Conservation (phyloP, 1,140 invertebrate species). For the Orius laevigatus region DNA sequence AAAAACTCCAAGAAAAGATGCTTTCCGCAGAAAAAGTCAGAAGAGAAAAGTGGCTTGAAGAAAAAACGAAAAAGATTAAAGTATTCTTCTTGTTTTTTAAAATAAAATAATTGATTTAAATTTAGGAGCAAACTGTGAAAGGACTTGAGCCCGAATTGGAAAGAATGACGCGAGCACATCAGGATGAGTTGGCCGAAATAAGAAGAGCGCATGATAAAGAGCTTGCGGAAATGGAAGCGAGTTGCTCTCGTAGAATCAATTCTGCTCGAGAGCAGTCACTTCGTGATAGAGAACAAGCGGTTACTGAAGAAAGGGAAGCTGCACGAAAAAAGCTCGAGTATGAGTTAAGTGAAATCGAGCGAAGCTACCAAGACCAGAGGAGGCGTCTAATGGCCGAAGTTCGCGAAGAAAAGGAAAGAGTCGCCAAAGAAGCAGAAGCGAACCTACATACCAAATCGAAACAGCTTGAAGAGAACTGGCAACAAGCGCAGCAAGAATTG, state of each 20-base stretch:
- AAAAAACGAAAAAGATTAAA: constrained; percentile 54
- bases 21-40: constrained; percentile 46
- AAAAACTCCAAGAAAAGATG: constrained; percentile 42
- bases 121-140: constrained; percentile 49
- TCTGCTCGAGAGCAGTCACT: constrained; percentile 31
- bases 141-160: constrained; percentile 53
- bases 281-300: constrained; percentile 31
- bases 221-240: constrained; percentile 37
- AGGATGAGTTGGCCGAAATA: constrained; percentile 40
- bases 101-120: neutral
- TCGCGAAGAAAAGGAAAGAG: constrained; percentile 29
- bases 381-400: constrained; percentile 33
- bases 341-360: constrained; percentile 35
- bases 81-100: constrained; percentile 23
- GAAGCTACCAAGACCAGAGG: constrained; percentile 34
- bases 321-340: constrained; percentile 29
- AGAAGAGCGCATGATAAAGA: constrained; percentile 39
- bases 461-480: constrained; percentile 18
- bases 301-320: constrained; percentile 31
- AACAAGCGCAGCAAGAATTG: constrained; percentile 9
- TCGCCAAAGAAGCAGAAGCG: constrained; percentile 24
- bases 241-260: constrained; percentile 32
- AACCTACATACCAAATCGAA: constrained; percentile 16
- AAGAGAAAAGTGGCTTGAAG: constrained; percentile 47
- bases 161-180: constrained; percentile 41